Evolutionary conservation across 1,140 invertebrate species (phyloP), one percentile per base, ranked within the genome.

Genomic region (Holotrichia oblita): DNA sequence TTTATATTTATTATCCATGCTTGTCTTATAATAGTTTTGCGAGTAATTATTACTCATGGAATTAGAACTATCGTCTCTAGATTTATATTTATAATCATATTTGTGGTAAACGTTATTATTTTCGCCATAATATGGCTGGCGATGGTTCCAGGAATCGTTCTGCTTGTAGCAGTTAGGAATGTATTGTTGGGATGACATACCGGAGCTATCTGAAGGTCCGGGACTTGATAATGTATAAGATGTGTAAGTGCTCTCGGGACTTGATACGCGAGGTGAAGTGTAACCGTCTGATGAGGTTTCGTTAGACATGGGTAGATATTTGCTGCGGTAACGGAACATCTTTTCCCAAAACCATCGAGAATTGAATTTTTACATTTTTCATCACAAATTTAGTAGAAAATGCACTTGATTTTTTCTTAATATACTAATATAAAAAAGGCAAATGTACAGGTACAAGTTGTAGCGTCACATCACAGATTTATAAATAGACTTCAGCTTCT

Each of bases 71-170:
- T 78, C 78, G 17, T 44, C 24, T 17, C 78, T 59, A 4, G 78
- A 78, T 22, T 79, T 81, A 75, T 83, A 83, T 55, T 81, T 83
- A 64, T 80, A 81, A 61, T 83, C 80, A 75, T 84, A 82, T 73
- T 83, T 82, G 76, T 81, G 81, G 79, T 86, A 85, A 17, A 85
- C 76, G 79, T 86, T 86, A 81, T 85, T 86, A 80, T 86, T 86
- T 75, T 86, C 84, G 0, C 83, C 82, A 80, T 85, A 86, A 77
- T 84, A 82, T 20, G 61, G 27, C 34, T 82, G 80, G 17, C 73
- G 80, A 75, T 79, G n/a, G 73, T 76, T 77, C 83, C 81, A 74
- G 59, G 79, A 12, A 75, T 79, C 22, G 77, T 48, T 22, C 69
- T 77, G 73, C 79, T 81, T 76, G 80, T 81, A 82, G 79, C 84